Conservation (phyloP, 1,140 invertebrate species). For the Drosophila sp. region DNA sequence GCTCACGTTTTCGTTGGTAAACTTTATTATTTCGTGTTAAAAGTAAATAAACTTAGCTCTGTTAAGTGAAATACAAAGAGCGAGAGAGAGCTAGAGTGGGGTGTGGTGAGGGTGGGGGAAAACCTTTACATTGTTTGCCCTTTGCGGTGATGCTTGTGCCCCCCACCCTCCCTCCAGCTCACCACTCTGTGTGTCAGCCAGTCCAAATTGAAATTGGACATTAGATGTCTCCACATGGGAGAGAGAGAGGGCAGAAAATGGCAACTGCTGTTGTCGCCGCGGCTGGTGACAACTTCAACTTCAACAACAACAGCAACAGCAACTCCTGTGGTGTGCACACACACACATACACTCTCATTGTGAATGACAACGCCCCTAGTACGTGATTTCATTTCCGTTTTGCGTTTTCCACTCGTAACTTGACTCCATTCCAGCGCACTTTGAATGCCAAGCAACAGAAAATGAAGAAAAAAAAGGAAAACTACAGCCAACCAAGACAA, state of each 20-base stretch:
- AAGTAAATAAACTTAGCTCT: slow-evolving; percentile 77
- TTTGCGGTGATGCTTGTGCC: slow-evolving; percentile 41
- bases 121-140: slow-evolving; percentile 64
- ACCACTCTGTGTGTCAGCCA: slow-evolving; percentile 41
- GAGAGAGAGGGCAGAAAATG: slow-evolving; percentile 41
- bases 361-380: slow-evolving; percentile 81
- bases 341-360: slow-evolving; percentile 65
- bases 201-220: slow-evolving; percentile 80
- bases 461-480: slow-evolving; percentile 11
- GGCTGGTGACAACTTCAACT: slow-evolving; percentile 59
- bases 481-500: slow-evolving; percentile 15
- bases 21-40: slow-evolving; percentile 80
- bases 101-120: neutral
- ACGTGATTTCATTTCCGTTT: slow-evolving; percentile 81
- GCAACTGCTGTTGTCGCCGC: slow-evolving; percentile 59
- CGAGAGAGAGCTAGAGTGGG: neutral
- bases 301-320: slow-evolving; percentile 30
- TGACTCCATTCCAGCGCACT: slow-evolving; percentile 28
- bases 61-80: slow-evolving; percentile 47
- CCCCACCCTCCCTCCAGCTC: slow-evolving; percentile 21
- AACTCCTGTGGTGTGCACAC: slow-evolving; percentile 18
- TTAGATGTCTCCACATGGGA: slow-evolving; percentile 64
- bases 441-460: slow-evolving; percentile 27
- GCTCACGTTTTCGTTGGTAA: slow-evolving; percentile 77
- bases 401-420: slow-evolving; percentile 67